A percentile compares a stretch with the other conserved stretches of the same genome.
These are phyloP conservation scores for Drosophila cardini DNA, from an alignment of 1,140 invertebrate species.

Conservation along the genomic window DNA sequence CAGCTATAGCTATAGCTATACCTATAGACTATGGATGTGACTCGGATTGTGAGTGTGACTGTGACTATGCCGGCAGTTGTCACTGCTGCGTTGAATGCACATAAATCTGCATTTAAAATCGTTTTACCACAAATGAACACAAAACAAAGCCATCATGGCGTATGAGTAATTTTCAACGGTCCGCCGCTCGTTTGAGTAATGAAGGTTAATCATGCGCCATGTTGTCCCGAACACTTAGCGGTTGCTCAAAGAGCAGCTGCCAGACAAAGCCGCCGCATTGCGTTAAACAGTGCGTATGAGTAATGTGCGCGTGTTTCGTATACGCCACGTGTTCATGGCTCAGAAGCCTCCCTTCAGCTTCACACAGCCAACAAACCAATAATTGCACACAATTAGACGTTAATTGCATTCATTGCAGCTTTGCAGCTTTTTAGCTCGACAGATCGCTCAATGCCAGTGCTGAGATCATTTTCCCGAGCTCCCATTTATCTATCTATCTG, in stretches of 20 bases:
- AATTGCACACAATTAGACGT: conserved; percentile 81
- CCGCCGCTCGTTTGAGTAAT: conserved; percentile 37
- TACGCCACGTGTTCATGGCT: conserved; percentile 68
- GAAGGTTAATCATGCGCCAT: conserved; percentile 72
- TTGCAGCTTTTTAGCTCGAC: not conserved
- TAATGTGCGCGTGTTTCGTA: conserved; percentile 74
- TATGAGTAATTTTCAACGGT: conserved; percentile 66
- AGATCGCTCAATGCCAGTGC: conserved; percentile 39
- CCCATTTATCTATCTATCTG: conserved; percentile 24
- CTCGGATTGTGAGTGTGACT: not conserved
- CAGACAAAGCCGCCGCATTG: conserved; percentile 26
- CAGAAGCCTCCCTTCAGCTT: conserved; percentile 5
- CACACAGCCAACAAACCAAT: conserved; percentile 31
- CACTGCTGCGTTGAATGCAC: conserved; percentile 70
- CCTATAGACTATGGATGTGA: not conserved
- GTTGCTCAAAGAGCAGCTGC: conserved; percentile 32
- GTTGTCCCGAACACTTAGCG: conserved; percentile 48
- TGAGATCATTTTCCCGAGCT: conserved; percentile 56
- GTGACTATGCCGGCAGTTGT: conserved; percentile 48
- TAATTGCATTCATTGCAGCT: conserved; percentile 76
- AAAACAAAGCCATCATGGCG: conserved; percentile 51
- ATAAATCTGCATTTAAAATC: conserved; percentile 82
- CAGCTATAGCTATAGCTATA: not conserved
- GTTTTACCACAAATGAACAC: conserved; percentile 66
- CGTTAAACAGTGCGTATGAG: conserved; percentile 68